Evolutionary conservation across 2,888 invertebrate species (phyloP).

Genomic region (Trachelus iudaicus): DNA sequence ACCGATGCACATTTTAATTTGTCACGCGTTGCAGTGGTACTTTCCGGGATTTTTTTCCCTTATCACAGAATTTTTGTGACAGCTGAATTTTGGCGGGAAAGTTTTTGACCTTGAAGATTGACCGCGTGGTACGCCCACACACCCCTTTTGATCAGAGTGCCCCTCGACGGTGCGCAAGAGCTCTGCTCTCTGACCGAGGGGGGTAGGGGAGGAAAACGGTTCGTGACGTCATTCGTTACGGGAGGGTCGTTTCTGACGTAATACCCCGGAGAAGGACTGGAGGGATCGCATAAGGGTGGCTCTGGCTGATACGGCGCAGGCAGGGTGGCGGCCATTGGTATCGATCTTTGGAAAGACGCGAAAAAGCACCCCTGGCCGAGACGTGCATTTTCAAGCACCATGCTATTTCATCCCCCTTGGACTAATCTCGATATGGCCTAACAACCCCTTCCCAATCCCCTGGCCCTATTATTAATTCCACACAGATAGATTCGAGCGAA

Average conservation of each 20-base stretch:
- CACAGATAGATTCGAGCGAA: background rate
- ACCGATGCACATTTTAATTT: background rate
- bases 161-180: background rate
- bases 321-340: slow-evolving; percentile 1
- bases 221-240: background rate
- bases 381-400: background rate
- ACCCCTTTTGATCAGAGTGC: background rate
- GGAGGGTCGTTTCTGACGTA: slow-evolving; percentile 2
- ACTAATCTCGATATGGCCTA: background rate
- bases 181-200: background rate
- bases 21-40: background rate
- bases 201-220: background rate
- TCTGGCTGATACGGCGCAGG: background rate
- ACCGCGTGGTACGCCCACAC: background rate
- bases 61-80: background rate
- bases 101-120: background rate
- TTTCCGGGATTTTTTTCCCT: background rate
- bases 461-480: background rate
- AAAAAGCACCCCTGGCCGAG: background rate
- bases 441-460: background rate
- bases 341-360: slow-evolving; percentile 3
- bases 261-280: background rate
- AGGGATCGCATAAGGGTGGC: background rate
- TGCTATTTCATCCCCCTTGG: background rate
- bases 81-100: background rate